phyloP scores from a whole-genome alignment of 2,113 vertebrate genomes.

The Pampusana beccarii region DNA sequence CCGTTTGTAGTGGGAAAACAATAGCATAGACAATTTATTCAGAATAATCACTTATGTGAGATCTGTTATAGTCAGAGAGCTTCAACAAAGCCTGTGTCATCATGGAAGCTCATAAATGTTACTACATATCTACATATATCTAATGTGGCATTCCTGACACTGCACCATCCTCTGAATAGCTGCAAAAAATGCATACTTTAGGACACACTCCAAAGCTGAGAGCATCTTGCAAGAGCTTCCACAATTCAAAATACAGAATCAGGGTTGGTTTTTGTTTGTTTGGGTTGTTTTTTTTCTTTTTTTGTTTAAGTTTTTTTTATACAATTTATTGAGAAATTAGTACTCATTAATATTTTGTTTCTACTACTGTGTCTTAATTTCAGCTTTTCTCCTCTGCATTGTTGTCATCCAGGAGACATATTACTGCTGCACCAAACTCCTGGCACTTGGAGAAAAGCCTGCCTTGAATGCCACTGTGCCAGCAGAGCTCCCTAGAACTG shows the following conservation, averaged over 20 bases:
- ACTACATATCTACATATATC: background rate
- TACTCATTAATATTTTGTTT: background rate
- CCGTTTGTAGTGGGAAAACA: conserved; percentile 47
- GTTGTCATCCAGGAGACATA: background rate
- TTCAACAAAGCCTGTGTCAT: conserved; percentile 33
- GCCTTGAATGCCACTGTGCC: background rate
- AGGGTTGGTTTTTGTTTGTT: background rate
- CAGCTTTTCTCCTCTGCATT: background rate
- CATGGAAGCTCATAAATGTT: background rate
- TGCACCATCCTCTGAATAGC: background rate
- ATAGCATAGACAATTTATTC: conserved; percentile 1
- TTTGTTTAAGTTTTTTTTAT: background rate
- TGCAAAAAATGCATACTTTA: background rate
- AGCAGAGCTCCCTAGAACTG: background rate
- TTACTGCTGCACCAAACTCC: background rate
- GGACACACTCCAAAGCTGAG: background rate
- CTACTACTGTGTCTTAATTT: background rate
- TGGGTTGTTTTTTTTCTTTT: no score
- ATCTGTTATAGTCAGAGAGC: conserved; percentile 5
- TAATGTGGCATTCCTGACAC: background rate
- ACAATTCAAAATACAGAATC: background rate
- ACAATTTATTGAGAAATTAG: background rate
- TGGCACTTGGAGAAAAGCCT: background rate
- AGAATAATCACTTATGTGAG: conserved; percentile 34
- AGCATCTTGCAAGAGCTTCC: background rate